Evolutionary conservation across 2,888 invertebrate genomes (phyloP).

Genomic region (Trichogramma evanescens): DNA sequence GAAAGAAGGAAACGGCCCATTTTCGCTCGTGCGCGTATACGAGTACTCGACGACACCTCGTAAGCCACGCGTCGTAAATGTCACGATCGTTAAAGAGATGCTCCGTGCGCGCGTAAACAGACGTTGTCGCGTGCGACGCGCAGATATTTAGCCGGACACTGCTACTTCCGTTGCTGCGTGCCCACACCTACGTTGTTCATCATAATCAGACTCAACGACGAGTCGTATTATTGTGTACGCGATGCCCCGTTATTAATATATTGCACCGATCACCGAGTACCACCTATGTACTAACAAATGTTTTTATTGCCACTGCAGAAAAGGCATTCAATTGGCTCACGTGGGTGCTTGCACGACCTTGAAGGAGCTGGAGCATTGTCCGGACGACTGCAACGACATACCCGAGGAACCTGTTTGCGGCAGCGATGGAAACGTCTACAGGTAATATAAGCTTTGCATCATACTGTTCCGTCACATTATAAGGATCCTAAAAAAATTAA

Average conservation of each 20-base stretch:
- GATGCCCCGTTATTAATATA: too few species aligned
- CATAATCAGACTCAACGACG: too few species aligned
- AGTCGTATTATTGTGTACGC: too few species aligned
- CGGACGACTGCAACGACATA: constrained; percentile 54
- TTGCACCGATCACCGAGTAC: too few species aligned
- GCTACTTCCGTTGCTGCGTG: too few species aligned
- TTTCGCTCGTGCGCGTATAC: background rate
- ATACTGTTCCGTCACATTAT: background rate
- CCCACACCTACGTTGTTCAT: too few species aligned
- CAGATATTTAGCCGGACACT: too few species aligned
- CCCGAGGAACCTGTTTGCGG: constrained; percentile 74
- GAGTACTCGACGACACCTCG: background rate
- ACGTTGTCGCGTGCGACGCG: too few species aligned
- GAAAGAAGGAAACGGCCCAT: constrained; percentile 3
- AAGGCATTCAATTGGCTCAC: constrained; percentile 80
- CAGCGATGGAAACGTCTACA: constrained; percentile 83
- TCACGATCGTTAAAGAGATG: too few species aligned
- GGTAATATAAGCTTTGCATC: constrained; percentile 46
- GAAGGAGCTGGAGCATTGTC: constrained; percentile 58
- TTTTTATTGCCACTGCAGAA: constrained; percentile 48
- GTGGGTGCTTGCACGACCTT: constrained; percentile 79
- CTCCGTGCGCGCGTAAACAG: too few species aligned
- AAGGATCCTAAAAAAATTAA: background rate
- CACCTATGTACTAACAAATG: too few species aligned
- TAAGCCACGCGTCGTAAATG: too few species aligned